Evolutionary conservation across 2,888 invertebrate species (phyloP).

Genomic region (Eueremaeus valkanovi): DNA sequence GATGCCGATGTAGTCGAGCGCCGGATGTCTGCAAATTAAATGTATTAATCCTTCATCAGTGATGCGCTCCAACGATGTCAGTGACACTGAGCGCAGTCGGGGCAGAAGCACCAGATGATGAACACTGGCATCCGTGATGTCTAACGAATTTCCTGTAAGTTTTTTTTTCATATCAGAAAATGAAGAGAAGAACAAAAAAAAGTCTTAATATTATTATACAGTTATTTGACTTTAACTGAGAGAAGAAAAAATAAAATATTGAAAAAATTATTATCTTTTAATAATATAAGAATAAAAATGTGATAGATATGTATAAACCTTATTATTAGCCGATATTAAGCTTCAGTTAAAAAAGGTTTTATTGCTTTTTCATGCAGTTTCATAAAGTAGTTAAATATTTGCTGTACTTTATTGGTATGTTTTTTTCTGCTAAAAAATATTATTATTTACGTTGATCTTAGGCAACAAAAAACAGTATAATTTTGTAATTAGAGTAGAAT

Average conservation of each 20-base stretch:
- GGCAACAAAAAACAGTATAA: neutral
- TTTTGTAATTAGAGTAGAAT: slow-evolving; percentile 5
- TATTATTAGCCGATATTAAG: slow-evolving; percentile 14
- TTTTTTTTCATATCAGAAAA: too few species aligned
- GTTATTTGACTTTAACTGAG: too few species aligned
- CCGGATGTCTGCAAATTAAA: neutral
- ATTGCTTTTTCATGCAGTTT: slow-evolving; percentile 14
- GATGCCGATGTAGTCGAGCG: neutral
- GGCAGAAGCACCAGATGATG: neutral
- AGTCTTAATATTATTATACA: neutral
- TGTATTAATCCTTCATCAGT: slow-evolving; percentile 6
- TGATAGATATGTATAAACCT: neutral
- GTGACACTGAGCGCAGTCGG: neutral
- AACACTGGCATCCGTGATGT: neutral
- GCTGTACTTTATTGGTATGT: neutral
- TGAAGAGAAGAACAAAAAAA: too few species aligned
- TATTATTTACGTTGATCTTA: neutral
- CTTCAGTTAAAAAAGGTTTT: neutral
- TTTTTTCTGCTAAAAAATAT: neutral
- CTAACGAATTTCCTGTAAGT: neutral
- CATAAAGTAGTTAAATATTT: neutral
- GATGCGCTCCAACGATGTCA: slow-evolving; percentile 4
- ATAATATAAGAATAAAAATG: neutral
- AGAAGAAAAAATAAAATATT: too few species aligned
- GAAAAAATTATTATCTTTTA: neutral